A percentile compares a stretch with the other conserved stretches of the same genome.
These are phyloP conservation scores for Dascyllus trimaculatus DNA, from an alignment of 2,113 vertebrate genomes.

Conservation along the genomic window DNA sequence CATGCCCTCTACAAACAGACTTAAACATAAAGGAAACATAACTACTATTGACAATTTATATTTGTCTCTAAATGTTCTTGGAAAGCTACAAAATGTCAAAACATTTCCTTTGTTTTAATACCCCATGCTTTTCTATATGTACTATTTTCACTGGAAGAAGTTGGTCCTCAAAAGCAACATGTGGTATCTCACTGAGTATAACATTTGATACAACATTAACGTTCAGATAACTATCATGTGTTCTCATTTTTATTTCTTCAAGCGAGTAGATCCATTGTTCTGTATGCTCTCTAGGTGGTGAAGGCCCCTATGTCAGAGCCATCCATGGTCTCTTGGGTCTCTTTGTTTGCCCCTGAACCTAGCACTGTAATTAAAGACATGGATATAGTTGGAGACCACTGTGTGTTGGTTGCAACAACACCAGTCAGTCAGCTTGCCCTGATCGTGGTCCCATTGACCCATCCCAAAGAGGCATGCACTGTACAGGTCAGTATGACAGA, in stretches of 20 bases:
- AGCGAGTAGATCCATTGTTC: neutral
- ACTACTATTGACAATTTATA: too few relatives aligned
- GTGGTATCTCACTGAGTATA: neutral
- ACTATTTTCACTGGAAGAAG: too few relatives aligned
- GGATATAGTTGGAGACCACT: conserved; percentile 91
- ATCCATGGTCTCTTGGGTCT: conserved; percentile 87
- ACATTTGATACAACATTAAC: neutral
- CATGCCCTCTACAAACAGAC: too few relatives aligned
- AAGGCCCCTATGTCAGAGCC: conserved; percentile 84
- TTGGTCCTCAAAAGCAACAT: too few relatives aligned
- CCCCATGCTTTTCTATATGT: too few relatives aligned
- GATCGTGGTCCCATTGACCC: conserved; percentile 85
- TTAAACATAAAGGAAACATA: too few relatives aligned
- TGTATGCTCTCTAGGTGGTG: conserved; percentile 85
- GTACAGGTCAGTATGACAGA: conserved; percentile 85
- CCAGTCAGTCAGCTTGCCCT: conserved; percentile 83
- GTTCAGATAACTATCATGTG: too few relatives aligned
- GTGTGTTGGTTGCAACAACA: conserved; percentile 86
- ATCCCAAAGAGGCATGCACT: conserved; percentile 77
- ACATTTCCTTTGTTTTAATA: neutral
- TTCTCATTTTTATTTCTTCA: neutral
- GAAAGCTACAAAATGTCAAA: too few relatives aligned
- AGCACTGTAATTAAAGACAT: conserved; percentile 90
- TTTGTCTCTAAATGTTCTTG: too few relatives aligned
- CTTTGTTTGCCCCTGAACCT: conserved; percentile 84